phyloP scores from a whole-genome alignment of 2,797 vertebrate genomes.

The Carduelis carduelis region DNA sequence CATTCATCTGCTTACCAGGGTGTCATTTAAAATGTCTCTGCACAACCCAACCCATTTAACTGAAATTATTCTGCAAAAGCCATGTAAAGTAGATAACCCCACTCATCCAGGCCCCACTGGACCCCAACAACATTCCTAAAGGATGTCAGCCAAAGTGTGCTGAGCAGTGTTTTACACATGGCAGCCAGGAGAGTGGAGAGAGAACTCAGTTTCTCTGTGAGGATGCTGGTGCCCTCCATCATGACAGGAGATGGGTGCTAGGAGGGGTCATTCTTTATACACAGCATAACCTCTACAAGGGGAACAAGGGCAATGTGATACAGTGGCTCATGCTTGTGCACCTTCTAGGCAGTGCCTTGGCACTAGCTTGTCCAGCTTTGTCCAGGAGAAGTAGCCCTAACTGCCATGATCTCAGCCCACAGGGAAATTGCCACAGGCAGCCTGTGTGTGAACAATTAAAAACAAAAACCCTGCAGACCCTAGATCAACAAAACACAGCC shows the following conservation, averaged over 20 bases:
- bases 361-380: neutral
- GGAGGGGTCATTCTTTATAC: neutral
- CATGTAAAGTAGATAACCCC: neutral
- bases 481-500: neutral
- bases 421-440: neutral
- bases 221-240: neutral
- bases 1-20: neutral
- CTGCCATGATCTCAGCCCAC: neutral
- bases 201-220: neutral
- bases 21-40: neutral
- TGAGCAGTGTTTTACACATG: neutral
- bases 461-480: rapidly evolving
- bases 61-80: neutral
- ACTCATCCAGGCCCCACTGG: neutral
- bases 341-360: neutral
- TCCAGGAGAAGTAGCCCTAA: neutral
- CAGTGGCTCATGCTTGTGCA: neutral
- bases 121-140: neutral
- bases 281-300: rapidly evolving
- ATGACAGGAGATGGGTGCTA: neutral
- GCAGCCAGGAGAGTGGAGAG: neutral
- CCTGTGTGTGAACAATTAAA: neutral
- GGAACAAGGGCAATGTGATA: neutral
- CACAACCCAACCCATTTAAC: neutral
- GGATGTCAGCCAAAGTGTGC: neutral